Evolutionary conservation across 1,140 invertebrate genomes (phyloP).

Genomic region (Pseudomyrmex dendroicus): DNA sequence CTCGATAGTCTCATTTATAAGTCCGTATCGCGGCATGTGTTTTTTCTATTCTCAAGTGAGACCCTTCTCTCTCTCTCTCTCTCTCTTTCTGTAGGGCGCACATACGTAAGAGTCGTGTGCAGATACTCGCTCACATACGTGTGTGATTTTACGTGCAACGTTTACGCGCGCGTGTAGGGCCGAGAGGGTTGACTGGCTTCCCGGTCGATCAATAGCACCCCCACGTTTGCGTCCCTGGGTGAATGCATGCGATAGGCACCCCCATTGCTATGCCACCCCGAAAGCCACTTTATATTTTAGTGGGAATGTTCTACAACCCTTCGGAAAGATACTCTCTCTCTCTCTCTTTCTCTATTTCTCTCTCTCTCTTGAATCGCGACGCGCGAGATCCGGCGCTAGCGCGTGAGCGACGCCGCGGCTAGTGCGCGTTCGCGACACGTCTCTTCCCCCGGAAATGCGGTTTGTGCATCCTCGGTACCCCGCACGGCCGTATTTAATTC

Average conservation of each 20-base stretch:
- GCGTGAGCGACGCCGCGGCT: neutral
- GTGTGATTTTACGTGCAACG: slow-evolving; percentile 67
- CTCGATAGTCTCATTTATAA: too few species aligned
- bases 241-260: slow-evolving; percentile 82
- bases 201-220: slow-evolving; percentile 83
- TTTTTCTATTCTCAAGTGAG: slow-evolving; percentile 11
- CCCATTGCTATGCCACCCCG: slow-evolving; percentile 82
- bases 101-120: slow-evolving; percentile 52
- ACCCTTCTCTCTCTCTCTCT: neutral
- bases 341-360: neutral
- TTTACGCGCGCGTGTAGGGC: slow-evolving; percentile 75
- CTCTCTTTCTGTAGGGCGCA: slow-evolving; percentile 26
- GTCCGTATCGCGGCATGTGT: too few species aligned
- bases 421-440: neutral
- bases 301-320: slow-evolving; percentile 84
- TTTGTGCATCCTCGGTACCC: neutral
- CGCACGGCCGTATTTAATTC: slow-evolving; percentile 49
- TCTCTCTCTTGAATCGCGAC: slow-evolving; percentile 65
- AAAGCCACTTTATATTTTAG: slow-evolving; percentile 85
- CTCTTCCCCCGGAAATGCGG: too few species aligned
- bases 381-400: slow-evolving; percentile 1
- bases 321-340: slow-evolving; percentile 73
- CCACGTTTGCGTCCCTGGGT: slow-evolving; percentile 76
- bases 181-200: slow-evolving; percentile 83
- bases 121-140: slow-evolving; percentile 58